Conservation (phyloP, 2,113 vertebrate species). For the Myanophis thanlyinensis region DNA sequence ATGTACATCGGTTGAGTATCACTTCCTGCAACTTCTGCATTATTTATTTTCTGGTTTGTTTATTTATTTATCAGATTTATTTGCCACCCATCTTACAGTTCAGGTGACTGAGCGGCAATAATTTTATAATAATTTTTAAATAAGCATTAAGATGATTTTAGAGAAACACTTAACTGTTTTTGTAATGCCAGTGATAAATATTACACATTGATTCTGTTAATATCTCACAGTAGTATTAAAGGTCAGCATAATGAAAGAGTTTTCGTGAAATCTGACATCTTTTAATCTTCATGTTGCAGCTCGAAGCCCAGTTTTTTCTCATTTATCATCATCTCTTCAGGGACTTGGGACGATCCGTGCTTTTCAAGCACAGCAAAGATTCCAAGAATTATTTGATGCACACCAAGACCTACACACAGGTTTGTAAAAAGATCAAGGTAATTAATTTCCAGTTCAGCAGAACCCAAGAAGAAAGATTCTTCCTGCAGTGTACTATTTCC, state of each 20-base stretch:
- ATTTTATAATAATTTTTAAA: not conserved
- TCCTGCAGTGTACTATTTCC: not conserved
- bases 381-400: constrained; percentile 88
- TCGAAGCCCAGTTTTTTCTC: constrained; percentile 94
- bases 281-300: constrained; percentile 70
- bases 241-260: constrained; percentile 15
- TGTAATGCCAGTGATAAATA: constrained; percentile 29
- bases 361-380: constrained; percentile 83
- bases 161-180: constrained; percentile 24
- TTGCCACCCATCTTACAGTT: not conserved
- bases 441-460: constrained; percentile 25
- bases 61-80: not conserved
- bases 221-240: constrained; percentile 42
- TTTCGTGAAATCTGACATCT: not conserved
- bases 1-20: not conserved
- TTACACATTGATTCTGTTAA: constrained; percentile 28
- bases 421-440: constrained; percentile 59
- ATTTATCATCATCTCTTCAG: constrained; percentile 90
- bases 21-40: not conserved
- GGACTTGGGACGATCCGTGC: constrained; percentile 93
- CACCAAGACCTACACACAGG: constrained; percentile 94
- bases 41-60: not conserved
- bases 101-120: not conserved
- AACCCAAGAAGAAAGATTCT: not conserved
- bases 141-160: constrained; percentile 15